Base-by-base conservation (phyloP, 2,113 vertebrate species). In the Ceyx cyanopectus region DNA sequence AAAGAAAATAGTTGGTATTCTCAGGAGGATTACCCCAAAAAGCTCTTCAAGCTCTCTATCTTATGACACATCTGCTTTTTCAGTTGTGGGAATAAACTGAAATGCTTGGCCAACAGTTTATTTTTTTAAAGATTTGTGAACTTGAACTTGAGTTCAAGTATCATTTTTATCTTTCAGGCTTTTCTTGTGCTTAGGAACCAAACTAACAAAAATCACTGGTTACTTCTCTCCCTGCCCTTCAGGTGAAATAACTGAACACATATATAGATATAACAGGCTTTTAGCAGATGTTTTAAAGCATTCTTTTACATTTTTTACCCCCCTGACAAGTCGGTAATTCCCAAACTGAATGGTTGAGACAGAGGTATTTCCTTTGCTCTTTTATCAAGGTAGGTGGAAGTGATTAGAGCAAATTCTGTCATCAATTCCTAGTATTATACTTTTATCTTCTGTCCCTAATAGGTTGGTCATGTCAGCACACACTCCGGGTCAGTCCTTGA, bases 381-480 rank as follows among this genome's bases (percentile, higher is more conserved):
- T 96, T 97, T 97, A 96, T 96, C 93, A 68, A 92, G 78, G 87
- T 92, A 95, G 65, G 90, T 94, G 79, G 72, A 95, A 89, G 84
- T 95, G 95, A 97, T 92, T 84, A 96, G 96, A 79, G 92, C 76
- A 95, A 89, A 90, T 92, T 85, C 82, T 82, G 80, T 73, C 94
- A 95, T 81, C 89, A 72, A 0, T 90, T 83, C 46, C 77, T 54
- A 27, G 43, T 24, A 26, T 41, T 34, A 17, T 57, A 32, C 89
- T 97, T 96, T 95, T 83, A 92, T 97, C 94, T 94, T 54, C 27
- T 76, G 75, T 68, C 87, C 72, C 65, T 96, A 88, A 87, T 92
- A 93, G 94, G 77, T 77, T 86, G 45, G 21, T 79, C 46, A 19
- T 90, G 81, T 86, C 90, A 97, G 87, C 87, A 69, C 92, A 95